Evolutionary conservation across 92 coral and sea anemone genomes (phyloP).

Genomic region (Blastomussa wellsi): DNA sequence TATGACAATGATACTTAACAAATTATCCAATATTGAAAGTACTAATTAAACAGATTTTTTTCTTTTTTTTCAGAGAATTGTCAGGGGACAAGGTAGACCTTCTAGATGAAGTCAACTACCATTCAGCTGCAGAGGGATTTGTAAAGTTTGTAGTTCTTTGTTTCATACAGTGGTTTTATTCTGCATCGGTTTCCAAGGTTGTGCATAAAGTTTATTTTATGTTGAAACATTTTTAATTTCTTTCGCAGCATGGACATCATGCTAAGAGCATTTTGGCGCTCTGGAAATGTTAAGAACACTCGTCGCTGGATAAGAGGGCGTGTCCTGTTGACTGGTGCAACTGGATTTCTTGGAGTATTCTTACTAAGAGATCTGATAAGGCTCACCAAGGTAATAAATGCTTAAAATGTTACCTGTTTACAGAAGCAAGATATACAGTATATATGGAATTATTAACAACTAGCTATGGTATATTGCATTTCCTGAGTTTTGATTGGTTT

Average conservation of each 20-base stretch:
- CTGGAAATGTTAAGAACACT: constrained; percentile 83
- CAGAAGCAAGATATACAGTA: not conserved
- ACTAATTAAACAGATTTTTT: no score
- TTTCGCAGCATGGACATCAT: constrained; percentile 82
- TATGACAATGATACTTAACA: no score
- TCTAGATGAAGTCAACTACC: constrained; percentile 71
- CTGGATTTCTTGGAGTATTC: constrained; percentile 81
- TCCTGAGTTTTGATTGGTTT: no score
- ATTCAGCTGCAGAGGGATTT: constrained; percentile 69
- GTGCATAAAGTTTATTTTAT: not conserved
- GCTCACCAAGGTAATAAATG: constrained; percentile 68
- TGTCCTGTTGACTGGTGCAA: constrained; percentile 79
- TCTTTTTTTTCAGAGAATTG: constrained; percentile 12
- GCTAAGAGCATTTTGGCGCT: constrained; percentile 90
- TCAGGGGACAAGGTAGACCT: constrained; percentile 50
- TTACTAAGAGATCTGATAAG: constrained; percentile 76
- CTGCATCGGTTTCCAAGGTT: not conserved
- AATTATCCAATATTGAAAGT: no score
- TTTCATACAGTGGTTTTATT: not conserved
- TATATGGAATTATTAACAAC: no score
- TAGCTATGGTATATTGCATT: no score
- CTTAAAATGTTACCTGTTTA: not conserved
- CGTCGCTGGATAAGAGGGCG: constrained; percentile 93
- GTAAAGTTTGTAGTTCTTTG: constrained; percentile 68
- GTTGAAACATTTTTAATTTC: not conserved